Evolutionary conservation across 2,888 invertebrate species (phyloP).

Genomic region (Sinhomidia bicolor): DNA sequence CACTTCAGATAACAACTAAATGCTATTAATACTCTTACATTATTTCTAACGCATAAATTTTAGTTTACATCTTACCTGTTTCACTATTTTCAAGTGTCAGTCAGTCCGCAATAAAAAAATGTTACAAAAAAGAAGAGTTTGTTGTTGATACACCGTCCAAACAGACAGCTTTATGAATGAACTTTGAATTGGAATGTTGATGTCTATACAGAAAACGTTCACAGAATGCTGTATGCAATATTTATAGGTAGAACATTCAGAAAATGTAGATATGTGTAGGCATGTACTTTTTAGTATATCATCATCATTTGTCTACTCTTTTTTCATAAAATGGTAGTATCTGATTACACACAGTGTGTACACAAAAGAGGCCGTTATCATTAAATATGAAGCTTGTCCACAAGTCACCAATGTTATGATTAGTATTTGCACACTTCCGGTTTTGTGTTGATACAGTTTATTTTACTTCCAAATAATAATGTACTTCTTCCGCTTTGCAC

Average conservation of each 20-base stretch:
- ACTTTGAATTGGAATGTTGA: background rate
- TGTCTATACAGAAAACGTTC: background rate
- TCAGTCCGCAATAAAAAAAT: background rate
- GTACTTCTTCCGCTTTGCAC: background rate
- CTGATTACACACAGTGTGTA: background rate
- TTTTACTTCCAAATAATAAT: background rate
- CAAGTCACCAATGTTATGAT: background rate
- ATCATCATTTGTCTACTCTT: too few species aligned
- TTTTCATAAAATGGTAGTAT: background rate
- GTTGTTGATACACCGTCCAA: background rate
- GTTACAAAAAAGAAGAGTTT: background rate
- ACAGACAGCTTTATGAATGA: background rate
- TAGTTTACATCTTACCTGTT: too few species aligned
- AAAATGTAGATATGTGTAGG: too few species aligned
- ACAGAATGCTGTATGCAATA: background rate
- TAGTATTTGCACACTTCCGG: slow-evolving; percentile 13
- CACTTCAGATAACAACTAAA: too few species aligned
- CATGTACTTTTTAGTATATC: too few species aligned
- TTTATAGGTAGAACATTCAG: too few species aligned
- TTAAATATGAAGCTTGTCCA: background rate
- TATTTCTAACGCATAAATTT: too few species aligned
- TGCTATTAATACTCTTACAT: too few species aligned
- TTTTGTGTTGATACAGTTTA: background rate
- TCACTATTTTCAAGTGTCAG: too few species aligned
- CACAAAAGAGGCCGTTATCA: background rate